These are phyloP conservation scores for Hippoglossus hippoglossus DNA, from an alignment of 2,797 vertebrate genomes.

Conservation along the genomic window DNA sequence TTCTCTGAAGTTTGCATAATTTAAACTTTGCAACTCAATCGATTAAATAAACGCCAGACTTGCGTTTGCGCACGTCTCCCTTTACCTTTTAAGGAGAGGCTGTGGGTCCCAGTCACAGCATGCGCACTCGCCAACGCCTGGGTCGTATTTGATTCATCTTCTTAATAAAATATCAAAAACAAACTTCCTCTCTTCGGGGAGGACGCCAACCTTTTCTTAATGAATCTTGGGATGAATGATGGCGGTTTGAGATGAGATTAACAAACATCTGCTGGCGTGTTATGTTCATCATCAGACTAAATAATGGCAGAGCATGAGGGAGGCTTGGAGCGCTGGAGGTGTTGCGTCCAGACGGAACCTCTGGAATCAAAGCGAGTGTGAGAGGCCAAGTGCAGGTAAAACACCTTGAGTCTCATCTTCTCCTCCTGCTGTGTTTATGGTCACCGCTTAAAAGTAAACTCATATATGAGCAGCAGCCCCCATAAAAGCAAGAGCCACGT, in stretches of 20 bases:
- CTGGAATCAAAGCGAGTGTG: constrained; percentile 22
- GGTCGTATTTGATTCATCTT: constrained; percentile 76
- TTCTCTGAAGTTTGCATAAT: constrained; percentile 42
- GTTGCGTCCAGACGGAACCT: constrained; percentile 34
- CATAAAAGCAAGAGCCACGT: constrained; percentile 1
- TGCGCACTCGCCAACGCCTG: constrained; percentile 54
- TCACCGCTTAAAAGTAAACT: background rate
- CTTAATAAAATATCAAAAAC: constrained; percentile 61
- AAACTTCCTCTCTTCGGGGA: constrained; percentile 71
- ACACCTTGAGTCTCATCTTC: constrained; percentile 18
- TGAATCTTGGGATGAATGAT: constrained; percentile 72
- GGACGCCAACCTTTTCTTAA: constrained; percentile 65
- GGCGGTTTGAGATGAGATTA: constrained; percentile 65
- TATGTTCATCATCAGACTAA: constrained; percentile 67
- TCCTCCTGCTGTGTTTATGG: constrained; percentile 6
- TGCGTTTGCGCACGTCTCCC: constrained; percentile 50
- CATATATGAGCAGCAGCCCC: background rate
- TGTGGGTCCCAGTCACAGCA: constrained; percentile 60
- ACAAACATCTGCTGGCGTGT: constrained; percentile 67
- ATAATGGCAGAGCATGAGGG: constrained; percentile 54
- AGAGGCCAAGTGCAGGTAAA: constrained; percentile 55
- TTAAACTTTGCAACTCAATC: constrained; percentile 53
- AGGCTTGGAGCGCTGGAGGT: constrained; percentile 40
- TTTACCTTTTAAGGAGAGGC: constrained; percentile 64
- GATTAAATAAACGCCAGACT: constrained; percentile 29